Evolutionary conservation across 2,888 invertebrate species (phyloP), one percentile per base, ranked within the genome.

Genomic region (Heliconius charithonia): DNA sequence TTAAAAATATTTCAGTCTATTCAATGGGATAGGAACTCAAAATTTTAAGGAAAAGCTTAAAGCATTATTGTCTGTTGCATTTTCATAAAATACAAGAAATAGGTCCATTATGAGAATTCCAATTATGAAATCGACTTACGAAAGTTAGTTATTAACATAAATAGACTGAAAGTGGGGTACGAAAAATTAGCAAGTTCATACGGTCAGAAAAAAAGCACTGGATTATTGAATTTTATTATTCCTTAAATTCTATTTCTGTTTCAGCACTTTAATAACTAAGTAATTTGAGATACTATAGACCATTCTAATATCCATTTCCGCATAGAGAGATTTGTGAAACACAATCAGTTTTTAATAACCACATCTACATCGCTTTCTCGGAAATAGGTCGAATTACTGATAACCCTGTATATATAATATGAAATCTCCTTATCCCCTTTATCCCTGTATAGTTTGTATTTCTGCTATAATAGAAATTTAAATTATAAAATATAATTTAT

Each of bases 91-190:
- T 51, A 7, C 19, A 22, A 56, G 22, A 4, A 51, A 45, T 45
- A 45, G 2, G 7, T 51, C 22, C 22, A 56, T 22, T 56, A 22
- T 4, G 22, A 56, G 22, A 22, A 56, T 56, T 56, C 22, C 22
- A 22, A 56, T 22, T 67, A 67, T 67, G 29, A 32, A 37, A 56
- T 56, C 22, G 19, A 22, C 9, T 70, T 45, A 51, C 22, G 22
- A 71, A 51, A 71, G 25, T 25, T 62, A 27, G 25, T 7, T 25
- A 87, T 91, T 92, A 92, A 87, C 90, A 89, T 88, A 80, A 84
- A 83, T 81, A 82, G 83, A 82, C 83, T 82, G 86, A 90, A 92
- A 92, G 89, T 92, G 87, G 92, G 90, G 85, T 91, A 87, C 82
- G 82, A 85, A 82, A 84, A 82, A 83, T 83, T 83, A 86, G 83